Base-by-base conservation (phyloP, 2,888 invertebrate genomes). In the Drosophila anceps region DNA sequence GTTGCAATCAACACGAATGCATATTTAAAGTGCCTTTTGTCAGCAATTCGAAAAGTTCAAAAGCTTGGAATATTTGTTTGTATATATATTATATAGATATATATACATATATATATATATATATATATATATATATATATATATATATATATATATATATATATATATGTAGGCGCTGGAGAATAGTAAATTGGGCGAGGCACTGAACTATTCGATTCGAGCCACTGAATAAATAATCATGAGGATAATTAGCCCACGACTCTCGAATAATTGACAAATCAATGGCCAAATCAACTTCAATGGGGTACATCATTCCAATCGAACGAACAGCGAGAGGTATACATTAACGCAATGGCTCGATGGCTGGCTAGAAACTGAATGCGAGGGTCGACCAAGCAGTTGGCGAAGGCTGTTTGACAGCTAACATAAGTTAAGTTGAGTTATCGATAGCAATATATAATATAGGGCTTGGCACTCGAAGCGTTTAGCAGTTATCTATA, bases 1-100 rank as follows among this genome's bases (percentile, higher is more conserved):
- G 24, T 35, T 31, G 24, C 43, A 62, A 53, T 66, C 65, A 69
- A 63, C 59, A 51, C 18, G 29, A 66, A 64, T 79, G 65, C 65
- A 79, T 66, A 74, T 65, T 79, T 79, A 41, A 76, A 74, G 27
- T 53, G 51, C 12, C 46, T 41, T 60, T 60, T 62, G 66, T 74
- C 76, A 57, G 51, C 65, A 69, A 44, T 24, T 55, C 37, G 31
- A 43, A 55, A 50, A 43, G 33, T 27, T 39, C 50, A n/a, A 31
- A 24, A 39, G 57, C 46, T 43, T 8, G 10, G 20, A 8, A 69
- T 24, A 46, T 37, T 48, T 48, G n/a, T 18, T 12, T 6, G 29
- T 48, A 18, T n/a, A 13, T 8, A 18, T 18, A n/a, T n/a, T n/a
- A n/a, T n/a, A n/a, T n/a, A n/a, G n/a, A n/a, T n/a, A n/a, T n/a